Conservation (phyloP, 64 coral and sea anemone genomes). For the Montipora efflorescens region DNA sequence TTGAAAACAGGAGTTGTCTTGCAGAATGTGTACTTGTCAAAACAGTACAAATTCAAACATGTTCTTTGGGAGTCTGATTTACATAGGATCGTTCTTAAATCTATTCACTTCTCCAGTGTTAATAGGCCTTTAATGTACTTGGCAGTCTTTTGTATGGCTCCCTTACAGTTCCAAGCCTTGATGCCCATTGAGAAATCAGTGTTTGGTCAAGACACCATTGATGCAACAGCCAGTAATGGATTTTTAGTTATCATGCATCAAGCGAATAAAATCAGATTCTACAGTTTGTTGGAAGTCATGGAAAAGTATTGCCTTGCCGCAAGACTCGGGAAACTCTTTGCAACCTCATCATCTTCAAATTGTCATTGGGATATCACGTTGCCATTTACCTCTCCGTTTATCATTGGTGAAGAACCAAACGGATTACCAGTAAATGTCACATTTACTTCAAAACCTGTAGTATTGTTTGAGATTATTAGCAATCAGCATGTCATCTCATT, state of each 20-base stretch:
- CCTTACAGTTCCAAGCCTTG: slow-evolving; percentile 73
- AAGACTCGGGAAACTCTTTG: slow-evolving; percentile 54
- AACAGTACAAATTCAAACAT: slow-evolving; percentile 82
- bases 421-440: slow-evolving; percentile 89
- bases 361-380: background rate
- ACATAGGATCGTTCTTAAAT: slow-evolving; percentile 77
- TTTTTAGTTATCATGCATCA: slow-evolving; percentile 83
- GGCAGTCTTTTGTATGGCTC: slow-evolving; percentile 78
- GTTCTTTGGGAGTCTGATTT: slow-evolving; percentile 94
- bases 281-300: slow-evolving; percentile 78
- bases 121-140: slow-evolving; percentile 66
- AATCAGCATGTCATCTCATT: slow-evolving; percentile 89
- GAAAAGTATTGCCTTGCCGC: slow-evolving; percentile 56
- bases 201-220: slow-evolving; percentile 82
- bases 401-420: slow-evolving; percentile 69
- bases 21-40: slow-evolving; percentile 77
- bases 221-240: slow-evolving; percentile 75
- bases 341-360: background rate
- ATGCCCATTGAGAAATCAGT: slow-evolving; percentile 73
- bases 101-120: slow-evolving; percentile 53
- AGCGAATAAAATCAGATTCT: slow-evolving; percentile 65
- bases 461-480: slow-evolving; percentile 79
- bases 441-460: slow-evolving; percentile 73
- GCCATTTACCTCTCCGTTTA: background rate
- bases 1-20: slow-evolving; percentile 65